Evolutionary conservation across 2,113 vertebrate genomes (phyloP), one percentile per base, ranked within the genome.

Genomic region (Tachysurus fulvidraco): DNA sequence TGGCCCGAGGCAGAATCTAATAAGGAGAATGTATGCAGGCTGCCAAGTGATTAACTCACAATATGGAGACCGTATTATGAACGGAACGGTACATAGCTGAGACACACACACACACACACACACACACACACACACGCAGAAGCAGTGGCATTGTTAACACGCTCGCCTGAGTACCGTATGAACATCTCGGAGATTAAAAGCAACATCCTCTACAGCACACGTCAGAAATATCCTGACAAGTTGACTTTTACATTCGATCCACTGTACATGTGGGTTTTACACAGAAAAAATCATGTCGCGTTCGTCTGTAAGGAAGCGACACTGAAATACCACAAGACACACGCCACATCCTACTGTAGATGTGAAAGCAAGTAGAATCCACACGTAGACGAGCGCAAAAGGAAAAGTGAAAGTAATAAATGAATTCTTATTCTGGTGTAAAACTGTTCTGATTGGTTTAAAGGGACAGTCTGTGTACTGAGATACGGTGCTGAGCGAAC

Each of bases 1-100:
- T 88, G 67, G 89, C 90, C 85, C 36, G n/a, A 87, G 85, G 88
- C 86, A 46, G 85, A 87, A 89, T 91, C 85, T 87, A 90, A 89
- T 90, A 88, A 88, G 81, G 69, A 60, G 84, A 87, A 83, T 87
- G 85, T 89, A 84, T 76, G 46, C 57, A 59, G 74, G 10, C 65
- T 90, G 69, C 80, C 83, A 60, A 60, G 59, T 78, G 77, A 87
- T 86, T 86, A 88, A 86, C 82, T n/a, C 64, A 28, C 81, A 64
- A 84, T 59, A 90, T 88, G 74, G 46, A 88, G 87, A 91, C 36
- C 83, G 83, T 71, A 57, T 62, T 86, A 57, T 64, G 83, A 89
- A 90, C 88, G 85, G 88, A 85, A 83, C 69, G 36, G 36, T 36
- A 36, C 36, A 2, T 36, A 73, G 19, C 69, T 1, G 28, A 10